phyloP scores from a whole-genome alignment of 64 coral and sea anemone genomes.

The Dendrophyllia cribrosa region DNA sequence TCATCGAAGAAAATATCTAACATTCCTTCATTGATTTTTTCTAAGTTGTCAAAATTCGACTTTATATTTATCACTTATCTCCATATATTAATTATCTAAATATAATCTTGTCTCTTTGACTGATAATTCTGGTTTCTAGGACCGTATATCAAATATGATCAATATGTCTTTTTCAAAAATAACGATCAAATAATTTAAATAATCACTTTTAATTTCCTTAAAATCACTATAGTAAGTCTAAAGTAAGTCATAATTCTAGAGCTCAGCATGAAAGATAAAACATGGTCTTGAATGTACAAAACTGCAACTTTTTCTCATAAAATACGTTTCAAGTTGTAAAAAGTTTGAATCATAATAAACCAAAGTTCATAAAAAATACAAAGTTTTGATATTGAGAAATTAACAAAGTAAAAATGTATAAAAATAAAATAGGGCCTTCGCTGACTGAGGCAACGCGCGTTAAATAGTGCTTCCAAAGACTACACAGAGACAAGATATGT shows the following conservation, averaged over 20 bases:
- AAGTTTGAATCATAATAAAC: not conserved
- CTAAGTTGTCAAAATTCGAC: not conserved
- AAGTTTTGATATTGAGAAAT: no score
- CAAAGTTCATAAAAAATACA: not conserved
- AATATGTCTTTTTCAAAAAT: not conserved
- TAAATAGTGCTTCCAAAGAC: not conserved
- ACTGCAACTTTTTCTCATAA: not conserved
- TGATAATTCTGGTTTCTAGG: conserved; percentile 10
- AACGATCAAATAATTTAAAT: not conserved
- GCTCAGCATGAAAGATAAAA: not conserved
- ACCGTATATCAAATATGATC: conserved; percentile 3
- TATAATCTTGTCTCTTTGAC: not conserved
- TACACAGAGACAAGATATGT: not conserved
- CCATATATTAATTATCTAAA: conserved; percentile 15
- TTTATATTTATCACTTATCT: not conserved
- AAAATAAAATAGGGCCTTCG: not conserved
- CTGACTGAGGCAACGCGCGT: not conserved
- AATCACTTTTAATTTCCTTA: not conserved
- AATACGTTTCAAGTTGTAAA: not conserved
- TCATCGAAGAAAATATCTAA: conserved; percentile 23
- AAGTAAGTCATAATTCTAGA: not conserved
- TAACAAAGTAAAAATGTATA: not conserved
- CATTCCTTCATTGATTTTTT: conserved; percentile 27
- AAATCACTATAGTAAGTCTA: no score
- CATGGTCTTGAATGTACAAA: conserved; percentile 45